A percentile compares a stretch with the other conserved stretches of the same genome.
phyloP scores from a whole-genome alignment of 2,888 invertebrate genomes.

The Pandemis heparana region DNA sequence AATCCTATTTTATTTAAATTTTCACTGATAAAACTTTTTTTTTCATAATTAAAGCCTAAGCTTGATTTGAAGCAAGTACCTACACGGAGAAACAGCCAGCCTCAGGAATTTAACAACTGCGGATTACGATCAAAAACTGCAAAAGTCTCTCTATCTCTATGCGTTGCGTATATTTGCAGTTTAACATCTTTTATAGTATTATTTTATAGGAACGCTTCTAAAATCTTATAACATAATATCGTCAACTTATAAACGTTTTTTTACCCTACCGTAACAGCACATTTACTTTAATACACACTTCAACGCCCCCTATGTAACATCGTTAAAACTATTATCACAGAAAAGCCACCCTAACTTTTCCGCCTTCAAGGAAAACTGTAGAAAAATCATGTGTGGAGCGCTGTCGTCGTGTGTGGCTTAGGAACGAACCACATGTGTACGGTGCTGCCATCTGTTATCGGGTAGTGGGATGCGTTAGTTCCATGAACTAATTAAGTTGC shows the following conservation, averaged over 20 bases:
- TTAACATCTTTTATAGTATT: too few species aligned
- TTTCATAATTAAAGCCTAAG: too few species aligned
- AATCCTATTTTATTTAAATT: too few species aligned
- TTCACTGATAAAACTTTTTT: too few species aligned
- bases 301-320: constrained; percentile 77
- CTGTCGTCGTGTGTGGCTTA: constrained; percentile 59
- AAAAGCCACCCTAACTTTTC: constrained; percentile 67
- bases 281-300: not conserved
- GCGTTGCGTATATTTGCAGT: too few species aligned
- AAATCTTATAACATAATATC: too few species aligned
- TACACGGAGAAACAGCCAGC: too few species aligned
- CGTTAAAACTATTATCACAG: constrained; percentile 71
- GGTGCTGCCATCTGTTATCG: constrained; percentile 73
- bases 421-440: constrained; percentile 52
- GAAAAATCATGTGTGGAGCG: constrained; percentile 71
- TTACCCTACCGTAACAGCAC: not conserved
- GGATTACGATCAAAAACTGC: too few species aligned
- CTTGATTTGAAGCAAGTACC: too few species aligned
- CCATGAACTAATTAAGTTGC: constrained; percentile 27
- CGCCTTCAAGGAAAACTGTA: constrained; percentile 70
- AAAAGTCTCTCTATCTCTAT: too few species aligned
- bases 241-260: not conserved
- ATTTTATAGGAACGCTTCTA: too few species aligned
- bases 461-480: constrained; percentile 58
- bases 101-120: too few species aligned